phyloP scores from a whole-genome alignment of 2,888 invertebrate species.

The Parochlus steinenii region DNA sequence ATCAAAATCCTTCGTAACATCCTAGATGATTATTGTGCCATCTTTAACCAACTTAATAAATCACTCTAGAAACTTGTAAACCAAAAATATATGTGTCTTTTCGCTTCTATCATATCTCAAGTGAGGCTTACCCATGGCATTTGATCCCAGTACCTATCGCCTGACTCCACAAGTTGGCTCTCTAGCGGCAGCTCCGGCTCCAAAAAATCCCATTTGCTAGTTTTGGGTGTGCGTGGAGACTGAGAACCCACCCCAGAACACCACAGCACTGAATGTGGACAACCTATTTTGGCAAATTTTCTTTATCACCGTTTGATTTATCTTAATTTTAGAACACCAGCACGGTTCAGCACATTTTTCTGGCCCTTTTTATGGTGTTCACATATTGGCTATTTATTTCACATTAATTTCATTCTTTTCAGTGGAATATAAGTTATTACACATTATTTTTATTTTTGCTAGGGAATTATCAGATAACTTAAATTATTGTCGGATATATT shows the following conservation, averaged over 20 bases:
- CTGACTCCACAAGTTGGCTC: constrained; percentile 23
- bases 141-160: constrained; percentile 24
- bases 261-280: constrained; percentile 23
- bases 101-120: background rate
- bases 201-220: constrained; percentile 19
- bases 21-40: too few species aligned
- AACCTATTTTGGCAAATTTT: constrained; percentile 22
- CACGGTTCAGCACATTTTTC: background rate
- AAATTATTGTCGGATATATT: too few species aligned
- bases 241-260: constrained; percentile 22
- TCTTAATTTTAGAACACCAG: background rate
- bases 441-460: too few species aligned
- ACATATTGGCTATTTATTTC: background rate
- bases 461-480: too few species aligned
- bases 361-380: background rate
- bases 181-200: constrained; percentile 23
- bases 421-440: too few species aligned
- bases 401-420: background rate
- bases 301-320: background rate
- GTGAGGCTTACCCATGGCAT: constrained; percentile 22
- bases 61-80: background rate
- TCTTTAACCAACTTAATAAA: too few species aligned
- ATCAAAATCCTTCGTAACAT: too few species aligned
- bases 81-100: background rate
- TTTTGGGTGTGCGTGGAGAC: constrained; percentile 19